These are phyloP conservation scores for Kuschelorhynchus macadamiae DNA, from an alignment of 2,888 invertebrate species.

Conservation along the genomic window DNA sequence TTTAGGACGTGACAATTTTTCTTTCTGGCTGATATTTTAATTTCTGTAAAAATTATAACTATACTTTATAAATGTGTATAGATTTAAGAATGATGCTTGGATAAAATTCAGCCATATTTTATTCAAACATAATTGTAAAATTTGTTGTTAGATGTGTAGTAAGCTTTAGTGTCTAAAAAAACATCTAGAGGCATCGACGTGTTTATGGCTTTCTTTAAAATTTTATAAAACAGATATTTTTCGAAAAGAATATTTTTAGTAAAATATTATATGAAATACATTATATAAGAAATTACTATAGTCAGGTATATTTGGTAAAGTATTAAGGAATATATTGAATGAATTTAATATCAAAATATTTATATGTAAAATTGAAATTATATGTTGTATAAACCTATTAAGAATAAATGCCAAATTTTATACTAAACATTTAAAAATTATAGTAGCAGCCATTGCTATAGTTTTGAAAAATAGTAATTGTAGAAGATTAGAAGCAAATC, in stretches of 20 bases:
- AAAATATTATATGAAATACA: not conserved
- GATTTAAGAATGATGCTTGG: no score
- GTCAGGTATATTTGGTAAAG: not conserved
- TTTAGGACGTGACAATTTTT: no score
- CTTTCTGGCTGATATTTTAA: no score
- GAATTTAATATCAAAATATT: not conserved
- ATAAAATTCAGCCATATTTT: conserved; percentile 37
- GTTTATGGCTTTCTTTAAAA: no score
- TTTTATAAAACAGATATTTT: no score
- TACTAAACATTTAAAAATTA: conserved; percentile 6
- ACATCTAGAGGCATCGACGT: not conserved
- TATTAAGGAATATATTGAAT: no score
- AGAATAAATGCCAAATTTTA: conserved; percentile 11
- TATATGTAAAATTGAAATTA: not conserved
- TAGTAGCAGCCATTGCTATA: conserved; percentile 53
- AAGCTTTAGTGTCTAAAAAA: not conserved
- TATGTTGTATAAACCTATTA: not conserved
- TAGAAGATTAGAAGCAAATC: not conserved
- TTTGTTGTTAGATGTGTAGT: conserved; percentile 35
- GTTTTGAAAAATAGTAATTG: conserved; percentile 17
- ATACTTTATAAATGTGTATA: no score
- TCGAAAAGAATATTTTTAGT: no score
- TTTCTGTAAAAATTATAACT: no score
- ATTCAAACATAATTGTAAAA: not conserved
- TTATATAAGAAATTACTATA: not conserved